Conservation (phyloP, 1,140 invertebrate genomes). For the Mercenaria mercenaria region DNA sequence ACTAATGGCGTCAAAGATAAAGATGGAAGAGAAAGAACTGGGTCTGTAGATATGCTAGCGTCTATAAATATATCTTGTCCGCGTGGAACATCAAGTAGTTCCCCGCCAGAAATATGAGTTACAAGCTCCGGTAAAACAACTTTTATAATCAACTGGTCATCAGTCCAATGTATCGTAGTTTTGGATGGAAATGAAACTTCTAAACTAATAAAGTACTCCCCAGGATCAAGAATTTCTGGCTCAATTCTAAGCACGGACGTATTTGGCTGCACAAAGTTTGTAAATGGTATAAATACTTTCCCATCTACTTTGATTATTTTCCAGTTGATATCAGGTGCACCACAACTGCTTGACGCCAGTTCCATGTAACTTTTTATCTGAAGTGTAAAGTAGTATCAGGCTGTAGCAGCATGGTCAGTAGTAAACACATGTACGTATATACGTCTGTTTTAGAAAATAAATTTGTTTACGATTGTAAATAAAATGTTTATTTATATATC, state of each 20-base stretch:
- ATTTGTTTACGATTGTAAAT: too few relatives aligned
- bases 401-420: too few relatives aligned
- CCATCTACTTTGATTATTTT: conserved; percentile 1
- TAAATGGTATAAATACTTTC: not conserved
- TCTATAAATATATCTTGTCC: not conserved
- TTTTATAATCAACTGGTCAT: conserved; percentile 16
- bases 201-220: conserved; percentile 30
- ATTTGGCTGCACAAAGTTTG: not conserved
- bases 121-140: conserved; percentile 51
- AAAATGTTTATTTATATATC: too few relatives aligned
- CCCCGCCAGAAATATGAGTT: conserved; percentile 35
- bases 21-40: not conserved
- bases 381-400: too few relatives aligned
- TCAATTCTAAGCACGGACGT: not conserved
- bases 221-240: conserved; percentile 11
- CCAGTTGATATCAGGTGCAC: not conserved
- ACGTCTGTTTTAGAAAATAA: not conserved
- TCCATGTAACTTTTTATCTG: conserved; percentile 49
- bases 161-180: not conserved
- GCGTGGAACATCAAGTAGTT: conserved; percentile 13
- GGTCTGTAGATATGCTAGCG: conserved; percentile 23
- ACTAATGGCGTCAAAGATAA: not conserved
- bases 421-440: not conserved
- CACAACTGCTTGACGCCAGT: not conserved
- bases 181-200: conserved; percentile 6